phyloP scores from a whole-genome alignment of 2,113 vertebrate species.

The Hymenochirus boettgeri region DNA sequence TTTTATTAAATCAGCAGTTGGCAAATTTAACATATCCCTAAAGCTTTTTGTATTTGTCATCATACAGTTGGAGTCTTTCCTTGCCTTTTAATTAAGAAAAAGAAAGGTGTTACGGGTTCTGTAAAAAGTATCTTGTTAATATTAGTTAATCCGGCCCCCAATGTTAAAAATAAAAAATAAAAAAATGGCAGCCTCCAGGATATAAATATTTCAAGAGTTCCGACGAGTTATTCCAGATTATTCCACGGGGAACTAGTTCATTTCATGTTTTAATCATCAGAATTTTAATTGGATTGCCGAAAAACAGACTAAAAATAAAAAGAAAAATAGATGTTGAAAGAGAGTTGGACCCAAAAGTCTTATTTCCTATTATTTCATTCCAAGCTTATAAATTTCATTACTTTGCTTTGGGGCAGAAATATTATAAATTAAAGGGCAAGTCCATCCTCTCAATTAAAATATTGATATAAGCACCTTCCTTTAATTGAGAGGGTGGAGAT shows the following conservation, averaged over 20 bases:
- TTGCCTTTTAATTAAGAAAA: conserved; percentile 58
- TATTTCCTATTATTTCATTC: no score
- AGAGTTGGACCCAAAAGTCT: no score
- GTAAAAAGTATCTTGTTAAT: conserved; percentile 27
- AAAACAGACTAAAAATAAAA: no score
- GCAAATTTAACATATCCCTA: conserved; percentile 41
- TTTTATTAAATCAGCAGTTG: conserved; percentile 47
- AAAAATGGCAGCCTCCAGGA: not conserved
- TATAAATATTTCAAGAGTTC: conserved; percentile 14
- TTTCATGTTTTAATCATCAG: not conserved
- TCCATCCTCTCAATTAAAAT: no score
- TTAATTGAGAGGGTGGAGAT: no score
- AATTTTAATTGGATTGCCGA: not conserved
- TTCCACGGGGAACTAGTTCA: not conserved
- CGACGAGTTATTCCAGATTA: no score
- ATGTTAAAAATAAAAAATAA: conserved; percentile 9
- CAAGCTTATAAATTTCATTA: no score
- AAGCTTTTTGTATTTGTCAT: conserved; percentile 42
- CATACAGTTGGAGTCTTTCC: conserved; percentile 24
- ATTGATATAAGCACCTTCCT: no score
- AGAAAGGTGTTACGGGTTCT: conserved; percentile 27
- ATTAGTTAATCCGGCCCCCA: conserved; percentile 47
- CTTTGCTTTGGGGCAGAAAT: no score
- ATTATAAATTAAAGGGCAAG: no score
- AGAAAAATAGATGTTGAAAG: no score